A percentile compares a stretch with the other conserved stretches of the same genome.
Evolutionary conservation across 2,797 vertebrate genomes (phyloP).

Genomic region (Amblyopsis hoosieri): DNA sequence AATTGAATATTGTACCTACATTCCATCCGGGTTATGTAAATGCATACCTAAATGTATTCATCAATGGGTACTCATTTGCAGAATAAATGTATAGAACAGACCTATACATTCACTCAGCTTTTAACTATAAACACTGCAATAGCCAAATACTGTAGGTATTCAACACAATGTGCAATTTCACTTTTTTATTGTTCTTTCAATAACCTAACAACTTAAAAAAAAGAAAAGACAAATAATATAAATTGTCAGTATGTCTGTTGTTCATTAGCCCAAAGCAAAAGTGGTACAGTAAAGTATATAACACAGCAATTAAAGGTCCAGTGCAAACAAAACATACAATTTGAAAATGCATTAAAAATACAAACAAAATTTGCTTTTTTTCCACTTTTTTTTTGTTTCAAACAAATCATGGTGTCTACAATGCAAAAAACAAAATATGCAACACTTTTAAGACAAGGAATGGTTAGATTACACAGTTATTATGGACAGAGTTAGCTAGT

Average conservation of each 20-base stretch:
- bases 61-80: too few relatives aligned
- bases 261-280: conserved; percentile 40
- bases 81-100: too few relatives aligned
- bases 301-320: conserved; percentile 54
- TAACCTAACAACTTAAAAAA: conserved; percentile 43
- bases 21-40: too few relatives aligned
- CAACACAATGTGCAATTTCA: conserved; percentile 8
- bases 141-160: background rate
- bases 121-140: background rate
- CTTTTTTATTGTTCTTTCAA: conserved; percentile 55
- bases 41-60: too few relatives aligned
- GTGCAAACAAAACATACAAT: conserved; percentile 52
- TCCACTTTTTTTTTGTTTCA: too few relatives aligned
- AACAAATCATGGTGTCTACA: background rate
- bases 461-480: too few relatives aligned
- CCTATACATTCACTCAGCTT: background rate
- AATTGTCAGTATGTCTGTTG: conserved; percentile 34
- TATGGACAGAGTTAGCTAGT: too few relatives aligned
- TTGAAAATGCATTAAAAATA: background rate
- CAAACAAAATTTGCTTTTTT: too few relatives aligned
- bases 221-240: conserved; percentile 17
- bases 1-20: too few relatives aligned
- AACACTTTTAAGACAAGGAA: too few relatives aligned
- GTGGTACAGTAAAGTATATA: conserved; percentile 42
- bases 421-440: background rate